Base-by-base conservation (phyloP, 2,888 invertebrate genomes). In the Agrotis ipsilon region DNA sequence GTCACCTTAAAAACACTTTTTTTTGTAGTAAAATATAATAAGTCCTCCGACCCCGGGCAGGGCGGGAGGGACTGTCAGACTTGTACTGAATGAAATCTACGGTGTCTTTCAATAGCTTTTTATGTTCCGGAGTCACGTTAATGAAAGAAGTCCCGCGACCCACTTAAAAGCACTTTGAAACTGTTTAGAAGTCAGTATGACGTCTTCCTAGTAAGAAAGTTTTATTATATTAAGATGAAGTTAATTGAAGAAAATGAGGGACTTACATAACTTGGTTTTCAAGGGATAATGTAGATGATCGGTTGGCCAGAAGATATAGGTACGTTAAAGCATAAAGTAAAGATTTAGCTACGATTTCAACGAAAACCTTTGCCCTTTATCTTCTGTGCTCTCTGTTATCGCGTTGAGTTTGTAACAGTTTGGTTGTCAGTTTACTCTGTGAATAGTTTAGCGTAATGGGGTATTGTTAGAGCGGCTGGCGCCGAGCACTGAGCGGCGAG, bases 401-500 rank as follows among this genome's bases (percentile, higher is more conserved):
- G 66, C 66, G 55, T 69, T 11, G 61, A 75, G 66, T 74, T 71
- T 70, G 71, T 78, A 78, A 75, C 76, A 68, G 77, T 69, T 69
- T 62, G 60, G 73, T 78, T 81, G 75, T 82, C 74, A 80, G 81
- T 63, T 85, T 82, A 83, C 80, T 80, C 85, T 78, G 82, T 88
- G 85, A 86, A 86, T 85, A 87, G 83, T 85, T 84, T 77, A 81
- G 75, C 86, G 74, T 90, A 91, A 91, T 91, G 88, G 90, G 75
- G 87, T 84, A 91, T 91, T 91, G 91, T 91, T 87, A 84, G 74
- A 85, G 82, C 63, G 80, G 67, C 80, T 86, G 90, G 89, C 90
- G 89, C 88, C 88, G 79, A 64, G 43, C 64, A 72, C 67, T 24
- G 39, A 19, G 32, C 51, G 21, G 70, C 76, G 72, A 83, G 81